Base-by-base conservation (phyloP, 2,797 vertebrate genomes). In the Acanthurus lineatus region DNA sequence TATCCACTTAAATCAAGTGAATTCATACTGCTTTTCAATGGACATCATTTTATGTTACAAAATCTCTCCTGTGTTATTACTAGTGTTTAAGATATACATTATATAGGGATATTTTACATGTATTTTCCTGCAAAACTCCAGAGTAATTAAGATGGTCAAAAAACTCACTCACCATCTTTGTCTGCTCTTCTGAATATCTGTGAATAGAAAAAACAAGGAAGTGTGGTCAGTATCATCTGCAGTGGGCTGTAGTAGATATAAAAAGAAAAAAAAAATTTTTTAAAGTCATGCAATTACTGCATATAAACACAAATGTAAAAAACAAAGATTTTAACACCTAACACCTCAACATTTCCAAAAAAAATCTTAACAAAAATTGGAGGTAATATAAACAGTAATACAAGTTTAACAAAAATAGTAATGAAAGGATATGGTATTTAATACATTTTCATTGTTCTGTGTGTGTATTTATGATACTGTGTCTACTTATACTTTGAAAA, bases 161-260 rank as follows among this genome's bases (percentile, higher is more conserved):
- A 19, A 53, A 77, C 45, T 14, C 5, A 90, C 93, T 94, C 76
- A 94, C 93, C 93, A 28, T 93, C 93, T 88, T 93, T 94, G 85
- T 94, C 93, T 28, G 93, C 93, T 91, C 93, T 93, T 89, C 93
- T 91, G 90, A 94, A 94, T 69, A 94, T 94, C 93, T 94, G 92
- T 63, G 62, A 86, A 91, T 15, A 88, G 11, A 90, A 76, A 87
- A 35, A 3, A 42, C 1, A 44, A 70, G 40, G 83, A 58, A 45
- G 9, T 25, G n/a, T 5, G 4, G 10, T 83, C 61, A 80, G 42
- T 32, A 52, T 44, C 9, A 20, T 0, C n/a, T 10, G 58, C 45
- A 54, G 28, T 28, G 52, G 73, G n/a, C 14, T 32, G 19, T 9
- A n/a, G 10, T 3, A 59, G 0, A 5, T 20, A 3, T 16, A 1